Evolutionary conservation across 2,888 invertebrate genomes (phyloP).

Genomic region (Candidula unifasciata): DNA sequence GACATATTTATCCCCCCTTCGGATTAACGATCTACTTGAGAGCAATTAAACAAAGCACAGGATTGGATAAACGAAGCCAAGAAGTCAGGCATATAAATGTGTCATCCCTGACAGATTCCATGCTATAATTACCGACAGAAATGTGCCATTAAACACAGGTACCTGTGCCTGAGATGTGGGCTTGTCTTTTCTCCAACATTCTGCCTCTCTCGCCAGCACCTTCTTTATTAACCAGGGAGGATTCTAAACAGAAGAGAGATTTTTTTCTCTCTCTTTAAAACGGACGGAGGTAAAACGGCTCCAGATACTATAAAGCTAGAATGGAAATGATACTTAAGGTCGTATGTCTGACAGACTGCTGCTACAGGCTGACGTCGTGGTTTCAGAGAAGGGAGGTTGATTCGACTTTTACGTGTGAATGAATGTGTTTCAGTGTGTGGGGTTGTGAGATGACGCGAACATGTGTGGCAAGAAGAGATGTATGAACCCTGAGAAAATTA

Average conservation of each 20-base stretch:
- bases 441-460: neutral
- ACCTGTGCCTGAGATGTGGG: neutral
- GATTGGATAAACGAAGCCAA: conserved; percentile 39
- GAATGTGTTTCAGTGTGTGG: neutral
- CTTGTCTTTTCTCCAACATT: neutral
- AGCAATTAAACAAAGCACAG: conserved; percentile 44
- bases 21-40: conserved; percentile 44
- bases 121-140: conserved; percentile 27
- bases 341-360: conserved; percentile 13
- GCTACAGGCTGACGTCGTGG: neutral
- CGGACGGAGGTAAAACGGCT: too few species aligned
- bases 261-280: too few species aligned
- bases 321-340: conserved; percentile 14
- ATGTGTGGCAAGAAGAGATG: neutral
- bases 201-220: neutral
- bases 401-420: neutral
- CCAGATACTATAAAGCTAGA: neutral
- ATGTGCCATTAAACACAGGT: conserved; percentile 33
- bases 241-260: too few species aligned
- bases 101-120: conserved; percentile 39
- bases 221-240: too few species aligned
- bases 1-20: conserved; percentile 30
- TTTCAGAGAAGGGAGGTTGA: neutral
- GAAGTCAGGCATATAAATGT: conserved; percentile 38
- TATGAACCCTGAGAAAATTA: neutral